Percentiles rank a stretch among this genome's conserved stretches.
phyloP scores from a whole-genome alignment of 2,888 invertebrate species.

The Acleris literana region DNA sequence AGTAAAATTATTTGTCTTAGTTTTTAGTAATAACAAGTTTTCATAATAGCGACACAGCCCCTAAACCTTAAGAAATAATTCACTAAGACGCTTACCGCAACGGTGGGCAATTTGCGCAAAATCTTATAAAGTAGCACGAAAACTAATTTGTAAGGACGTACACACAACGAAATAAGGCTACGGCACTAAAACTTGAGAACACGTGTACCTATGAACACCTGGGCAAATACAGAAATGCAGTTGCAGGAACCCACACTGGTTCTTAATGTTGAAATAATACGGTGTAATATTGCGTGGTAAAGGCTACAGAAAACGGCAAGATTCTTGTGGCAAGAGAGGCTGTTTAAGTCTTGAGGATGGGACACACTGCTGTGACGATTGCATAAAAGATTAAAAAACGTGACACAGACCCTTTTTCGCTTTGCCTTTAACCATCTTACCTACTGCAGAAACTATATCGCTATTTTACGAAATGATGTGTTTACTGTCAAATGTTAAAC shows the following conservation, averaged over 20 bases:
- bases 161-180: conserved; percentile 59
- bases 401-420: too few species aligned
- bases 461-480: too few species aligned
- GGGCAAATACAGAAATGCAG: conserved; percentile 2
- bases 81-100: conserved; percentile 28
- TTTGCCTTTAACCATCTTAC: too few species aligned
- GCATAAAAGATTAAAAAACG: neutral
- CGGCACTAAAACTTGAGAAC: conserved; percentile 50
- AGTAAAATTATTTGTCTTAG: too few species aligned
- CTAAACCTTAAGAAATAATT: conserved; percentile 12
- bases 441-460: too few species aligned
- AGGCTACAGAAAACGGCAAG: conserved; percentile 10
- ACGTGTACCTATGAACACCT: conserved; percentile 37
- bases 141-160: conserved; percentile 52
- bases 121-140: conserved; percentile 43
- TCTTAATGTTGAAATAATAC: neutral
- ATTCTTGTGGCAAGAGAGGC: conserved; percentile 15
- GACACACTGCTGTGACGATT: conserved; percentile 21
- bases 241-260: neutral
- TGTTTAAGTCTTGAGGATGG: conserved; percentile 26
- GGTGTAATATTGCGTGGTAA: neutral
- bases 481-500: too few species aligned
- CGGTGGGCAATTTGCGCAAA: conserved; percentile 24
- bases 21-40: neutral
- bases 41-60: conserved; percentile 10